Base-by-base conservation (phyloP, 2,888 invertebrate species). In the Rhyacophila evoluta region DNA sequence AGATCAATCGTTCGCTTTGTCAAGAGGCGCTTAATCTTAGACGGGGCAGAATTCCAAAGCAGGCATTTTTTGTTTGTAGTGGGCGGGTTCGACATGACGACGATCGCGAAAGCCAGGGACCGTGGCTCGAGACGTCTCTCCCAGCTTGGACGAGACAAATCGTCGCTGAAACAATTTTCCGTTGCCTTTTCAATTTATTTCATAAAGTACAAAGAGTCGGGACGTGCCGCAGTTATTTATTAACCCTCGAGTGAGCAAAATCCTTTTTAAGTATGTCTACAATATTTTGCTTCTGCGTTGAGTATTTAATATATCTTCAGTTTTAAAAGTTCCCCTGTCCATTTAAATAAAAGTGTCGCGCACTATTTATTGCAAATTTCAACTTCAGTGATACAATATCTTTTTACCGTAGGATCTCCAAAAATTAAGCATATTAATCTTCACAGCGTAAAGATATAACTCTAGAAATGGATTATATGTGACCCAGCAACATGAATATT, bases 151-250 rank as follows among this genome's bases (percentile, higher is more conserved):
- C 55, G 55, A 55, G 55, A 55, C 55, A 55, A 55, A 55, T 55
- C 55, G 55, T 19, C 29, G 69, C 73, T 73, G 78, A 78, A 78
- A 78, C 72, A 78, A 75, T 78, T 78, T 78, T 70, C 78, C 70
- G 69, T 37, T 67, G 71, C 72, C 68, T 75, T 79, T 79, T 75
- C 79, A 79, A 75, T 79, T 75, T 79, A 79, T 79, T 79, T 75
- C 36, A 74, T 41, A 78, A 78, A 78, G 78, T 72, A 79, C 79
- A 79, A 79, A 75, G 79, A 39, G 79, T 55, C 33, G 36, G 79
- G 19, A 79, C 79, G 79, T 75, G 79, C 55, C 69, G 74, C 72
- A 72, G 75, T 75, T 79, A 79, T 79, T 79, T 75, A 79, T 76
- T 76, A 75, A 75, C 37, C 74, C 74, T 55, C 55, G 15, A 33